Percentiles rank a stretch among this genome's conserved stretches.
phyloP scores from a whole-genome alignment of 1,140 invertebrate genomes.

The Thaumetopoea pityocampa region DNA sequence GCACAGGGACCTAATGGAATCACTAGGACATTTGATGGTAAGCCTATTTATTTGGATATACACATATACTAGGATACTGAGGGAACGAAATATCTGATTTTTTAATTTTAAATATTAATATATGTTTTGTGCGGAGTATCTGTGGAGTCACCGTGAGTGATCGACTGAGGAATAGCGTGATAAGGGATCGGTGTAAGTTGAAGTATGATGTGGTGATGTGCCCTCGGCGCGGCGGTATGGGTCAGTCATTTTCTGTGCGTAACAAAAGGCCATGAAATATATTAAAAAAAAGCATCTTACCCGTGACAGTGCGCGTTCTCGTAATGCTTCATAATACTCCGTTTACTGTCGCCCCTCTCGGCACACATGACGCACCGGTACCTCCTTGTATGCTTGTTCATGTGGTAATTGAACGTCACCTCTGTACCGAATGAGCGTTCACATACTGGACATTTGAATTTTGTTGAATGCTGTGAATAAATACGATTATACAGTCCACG shows the following conservation, averaged over 20 bases:
- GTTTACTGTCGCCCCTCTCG: slow-evolving; percentile 22
- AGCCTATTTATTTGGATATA: no score
- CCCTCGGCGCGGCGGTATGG: no score
- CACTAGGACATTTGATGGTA: no score
- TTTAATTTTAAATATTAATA: no score
- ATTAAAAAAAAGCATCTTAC: slow-evolving; percentile 18
- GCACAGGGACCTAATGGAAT: no score
- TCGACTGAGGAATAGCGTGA: no score
- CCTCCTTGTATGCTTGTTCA: slow-evolving; percentile 34
- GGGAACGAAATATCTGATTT: no score
- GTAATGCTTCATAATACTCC: slow-evolving; percentile 26
- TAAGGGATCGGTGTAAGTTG: no score
- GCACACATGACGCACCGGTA: slow-evolving; percentile 35
- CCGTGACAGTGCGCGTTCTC: slow-evolving; percentile 20
- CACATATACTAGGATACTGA: no score
- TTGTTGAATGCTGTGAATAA: slow-evolving; percentile 34
- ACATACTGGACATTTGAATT: slow-evolving; percentile 43
- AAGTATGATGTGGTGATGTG: no score
- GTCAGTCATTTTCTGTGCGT: slow-evolving; percentile 1
- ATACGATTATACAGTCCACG: slow-evolving; percentile 3
- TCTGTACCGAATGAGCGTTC: slow-evolving; percentile 36
- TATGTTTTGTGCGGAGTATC: no score
- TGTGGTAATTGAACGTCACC: slow-evolving; percentile 50
- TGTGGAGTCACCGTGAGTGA: no score
- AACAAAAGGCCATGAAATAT: background rate